phyloP scores from a whole-genome alignment of 2,888 invertebrate genomes.

The Yponomeuta sedellus region DNA sequence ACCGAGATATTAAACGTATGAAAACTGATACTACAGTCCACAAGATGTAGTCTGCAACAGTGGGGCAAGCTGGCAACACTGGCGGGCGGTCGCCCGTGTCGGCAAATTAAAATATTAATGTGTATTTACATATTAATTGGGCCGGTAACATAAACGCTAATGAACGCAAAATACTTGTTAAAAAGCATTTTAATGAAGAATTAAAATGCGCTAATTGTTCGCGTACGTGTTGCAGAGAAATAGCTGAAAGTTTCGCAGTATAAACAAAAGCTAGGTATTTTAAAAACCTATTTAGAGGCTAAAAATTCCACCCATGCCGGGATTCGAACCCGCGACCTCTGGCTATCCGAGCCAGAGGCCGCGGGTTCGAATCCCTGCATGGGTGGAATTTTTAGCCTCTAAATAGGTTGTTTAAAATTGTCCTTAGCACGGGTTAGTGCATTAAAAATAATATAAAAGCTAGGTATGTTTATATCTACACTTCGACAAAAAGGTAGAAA shows the following conservation, averaged over 20 bases:
- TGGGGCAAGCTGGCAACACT: not conserved
- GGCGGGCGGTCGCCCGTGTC: conserved; percentile 11
- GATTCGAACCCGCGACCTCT: too few species aligned
- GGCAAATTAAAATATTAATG: conserved; percentile 33
- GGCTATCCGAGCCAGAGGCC: too few species aligned
- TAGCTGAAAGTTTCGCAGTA: not conserved
- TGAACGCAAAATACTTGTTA: conserved; percentile 33
- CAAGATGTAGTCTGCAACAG: not conserved
- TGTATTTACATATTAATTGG: conserved; percentile 56
- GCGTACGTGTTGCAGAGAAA: conserved; percentile 1
- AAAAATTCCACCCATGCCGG: too few species aligned
- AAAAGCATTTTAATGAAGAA: conserved; percentile 39
- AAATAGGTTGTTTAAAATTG: too few species aligned
- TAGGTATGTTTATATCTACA: too few species aligned
- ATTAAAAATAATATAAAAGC: too few species aligned
- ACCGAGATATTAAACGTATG: not conserved
- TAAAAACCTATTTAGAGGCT: too few species aligned
- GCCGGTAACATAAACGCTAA: conserved; percentile 51
- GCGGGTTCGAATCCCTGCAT: too few species aligned
- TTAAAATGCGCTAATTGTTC: conserved; percentile 2
- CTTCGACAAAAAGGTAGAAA: too few species aligned
- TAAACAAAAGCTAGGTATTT: not conserved
- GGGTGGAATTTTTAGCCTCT: too few species aligned
- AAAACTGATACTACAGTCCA: not conserved
- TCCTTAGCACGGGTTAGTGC: too few species aligned